Evolutionary conservation across 2,113 vertebrate species (phyloP).

Genomic region (Scopus umbretta): DNA sequence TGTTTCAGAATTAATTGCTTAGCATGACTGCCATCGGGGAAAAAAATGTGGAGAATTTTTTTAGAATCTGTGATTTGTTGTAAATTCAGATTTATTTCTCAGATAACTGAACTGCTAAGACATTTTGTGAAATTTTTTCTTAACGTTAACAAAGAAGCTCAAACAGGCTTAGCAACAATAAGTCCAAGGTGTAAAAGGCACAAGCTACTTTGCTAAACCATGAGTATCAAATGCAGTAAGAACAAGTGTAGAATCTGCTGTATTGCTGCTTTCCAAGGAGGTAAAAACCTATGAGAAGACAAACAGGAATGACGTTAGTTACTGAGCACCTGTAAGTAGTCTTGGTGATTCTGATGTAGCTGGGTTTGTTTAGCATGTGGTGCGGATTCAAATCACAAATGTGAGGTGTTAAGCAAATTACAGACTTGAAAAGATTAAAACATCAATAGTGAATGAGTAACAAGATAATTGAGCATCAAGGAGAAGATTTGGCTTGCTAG

Average conservation of each 20-base stretch:
- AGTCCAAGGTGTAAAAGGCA: not conserved
- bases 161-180: not conserved
- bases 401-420: not conserved
- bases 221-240: not conserved
- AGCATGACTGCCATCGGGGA: not conserved
- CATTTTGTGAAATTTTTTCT: not conserved
- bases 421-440: not conserved
- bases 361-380: not conserved
- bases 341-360: not conserved
- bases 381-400: not conserved
- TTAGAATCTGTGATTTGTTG: not conserved
- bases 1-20: not conserved
- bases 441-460: not conserved
- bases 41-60: not conserved
- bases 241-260: not conserved
- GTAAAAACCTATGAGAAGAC: not conserved
- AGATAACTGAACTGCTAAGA: not conserved
- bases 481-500: not conserved
- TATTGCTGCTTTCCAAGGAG: not conserved
- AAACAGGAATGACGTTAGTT: not conserved
- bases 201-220: not conserved
- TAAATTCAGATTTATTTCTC: not conserved
- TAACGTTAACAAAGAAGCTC: not conserved
- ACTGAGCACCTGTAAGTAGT: not conserved
- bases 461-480: not conserved